phyloP scores from a whole-genome alignment of 2,113 vertebrate genomes.

The Mastomys natalensis region DNA sequence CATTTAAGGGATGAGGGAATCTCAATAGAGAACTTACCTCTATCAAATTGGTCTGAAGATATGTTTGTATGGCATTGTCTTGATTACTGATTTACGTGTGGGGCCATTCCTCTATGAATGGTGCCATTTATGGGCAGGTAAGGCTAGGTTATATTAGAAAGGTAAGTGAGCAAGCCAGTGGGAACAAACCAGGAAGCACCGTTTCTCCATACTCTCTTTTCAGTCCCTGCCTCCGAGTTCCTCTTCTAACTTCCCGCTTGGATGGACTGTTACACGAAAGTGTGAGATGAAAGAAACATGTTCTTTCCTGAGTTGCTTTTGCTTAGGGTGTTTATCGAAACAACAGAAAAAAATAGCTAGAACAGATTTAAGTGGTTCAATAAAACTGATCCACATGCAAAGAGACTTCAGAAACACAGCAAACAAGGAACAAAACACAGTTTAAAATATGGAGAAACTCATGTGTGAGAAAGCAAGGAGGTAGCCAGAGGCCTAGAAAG shows the following conservation, averaged over 20 bases:
- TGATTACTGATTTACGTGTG: neutral
- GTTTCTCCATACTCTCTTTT: neutral
- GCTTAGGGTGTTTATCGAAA: neutral
- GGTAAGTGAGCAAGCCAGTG: neutral
- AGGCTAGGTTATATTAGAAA: neutral
- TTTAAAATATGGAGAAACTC: slow-evolving; percentile 3
- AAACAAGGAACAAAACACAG: neutral
- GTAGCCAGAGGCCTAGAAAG: neutral
- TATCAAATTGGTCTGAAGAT: neutral
- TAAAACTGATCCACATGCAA: neutral
- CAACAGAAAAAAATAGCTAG: neutral
- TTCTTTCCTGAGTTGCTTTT: neutral
- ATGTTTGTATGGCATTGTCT: neutral
- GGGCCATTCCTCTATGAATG: neutral
- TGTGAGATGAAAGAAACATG: neutral
- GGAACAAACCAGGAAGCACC: neutral
- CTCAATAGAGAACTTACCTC: neutral
- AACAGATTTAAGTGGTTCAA: neutral
- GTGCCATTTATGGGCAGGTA: neutral
- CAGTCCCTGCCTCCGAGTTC: neutral
- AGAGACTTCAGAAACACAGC: neutral
- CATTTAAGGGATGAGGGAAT: neutral
- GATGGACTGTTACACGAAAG: neutral
- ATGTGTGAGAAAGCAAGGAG: neutral
- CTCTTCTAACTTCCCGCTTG: neutral